These are phyloP conservation scores for Ommatoiulus sabulosus DNA, from an alignment of 2,888 invertebrate species.

Conservation along the genomic window DNA sequence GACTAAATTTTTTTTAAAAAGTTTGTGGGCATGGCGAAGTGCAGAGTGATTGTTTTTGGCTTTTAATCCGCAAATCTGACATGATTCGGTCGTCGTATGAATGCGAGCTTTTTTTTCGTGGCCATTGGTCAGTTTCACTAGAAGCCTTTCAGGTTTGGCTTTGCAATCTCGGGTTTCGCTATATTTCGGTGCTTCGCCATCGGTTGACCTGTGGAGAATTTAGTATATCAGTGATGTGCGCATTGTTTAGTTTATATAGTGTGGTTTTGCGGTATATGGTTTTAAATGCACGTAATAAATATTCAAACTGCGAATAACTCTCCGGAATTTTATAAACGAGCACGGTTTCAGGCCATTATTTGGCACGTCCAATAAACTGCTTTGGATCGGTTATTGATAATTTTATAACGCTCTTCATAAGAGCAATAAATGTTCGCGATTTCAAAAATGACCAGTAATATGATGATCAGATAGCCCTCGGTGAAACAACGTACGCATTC, in stretches of 20 bases:
- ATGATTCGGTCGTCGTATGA: too few species aligned
- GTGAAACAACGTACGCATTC: not conserved
- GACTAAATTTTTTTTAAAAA: not conserved
- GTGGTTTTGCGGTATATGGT: not conserved
- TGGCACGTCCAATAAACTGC: not conserved
- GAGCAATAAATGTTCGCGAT: not conserved
- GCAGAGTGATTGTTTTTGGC: not conserved
- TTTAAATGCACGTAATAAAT: constrained; percentile 22
- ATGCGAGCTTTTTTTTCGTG: constrained; percentile 2
- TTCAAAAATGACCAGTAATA: not conserved
- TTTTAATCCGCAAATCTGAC: not conserved
- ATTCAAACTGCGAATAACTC: not conserved
- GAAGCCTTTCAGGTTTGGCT: not conserved
- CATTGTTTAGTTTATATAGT: not conserved
- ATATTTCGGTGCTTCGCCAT: not conserved
- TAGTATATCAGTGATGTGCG: not conserved
- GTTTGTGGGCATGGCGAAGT: not conserved
- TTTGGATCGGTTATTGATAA: not conserved
- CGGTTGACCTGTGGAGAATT: not conserved
- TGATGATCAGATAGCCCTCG: not conserved
- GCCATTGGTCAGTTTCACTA: not conserved
- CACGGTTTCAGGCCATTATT: not conserved
- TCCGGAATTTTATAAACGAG: not conserved
- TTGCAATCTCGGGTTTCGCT: not conserved
- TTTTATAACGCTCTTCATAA: not conserved